Evolutionary conservation across 2,797 vertebrate genomes (phyloP).

Genomic region (Phoeniculus purpureus): DNA sequence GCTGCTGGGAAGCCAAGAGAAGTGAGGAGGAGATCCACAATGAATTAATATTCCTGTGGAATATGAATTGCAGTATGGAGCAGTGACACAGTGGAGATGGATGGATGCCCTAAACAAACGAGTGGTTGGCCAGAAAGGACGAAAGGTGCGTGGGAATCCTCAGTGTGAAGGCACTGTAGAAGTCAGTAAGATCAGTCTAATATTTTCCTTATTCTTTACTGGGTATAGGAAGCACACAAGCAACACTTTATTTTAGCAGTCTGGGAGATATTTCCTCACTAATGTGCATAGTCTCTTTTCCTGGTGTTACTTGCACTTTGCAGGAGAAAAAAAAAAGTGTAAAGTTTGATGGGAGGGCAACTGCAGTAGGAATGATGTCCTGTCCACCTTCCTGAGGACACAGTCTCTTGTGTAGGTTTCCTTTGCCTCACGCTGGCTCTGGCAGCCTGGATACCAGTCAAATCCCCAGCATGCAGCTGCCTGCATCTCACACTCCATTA

Average conservation of each 20-base stretch:
- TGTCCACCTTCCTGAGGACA: background rate
- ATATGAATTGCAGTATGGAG: background rate
- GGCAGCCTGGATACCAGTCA: slow-evolving; percentile 55
- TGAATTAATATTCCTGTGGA: background rate
- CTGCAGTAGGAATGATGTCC: background rate
- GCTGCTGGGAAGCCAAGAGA: background rate
- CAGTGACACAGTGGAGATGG: background rate
- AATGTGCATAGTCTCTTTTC: background rate
- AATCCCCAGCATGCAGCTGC: slow-evolving; percentile 51
- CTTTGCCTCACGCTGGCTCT: background rate
- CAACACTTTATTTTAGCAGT: background rate
- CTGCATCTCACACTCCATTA: slow-evolving; percentile 39
- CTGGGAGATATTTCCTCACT: background rate
- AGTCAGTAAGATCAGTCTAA: background rate
- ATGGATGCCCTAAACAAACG: background rate
- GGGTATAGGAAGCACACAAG: background rate
- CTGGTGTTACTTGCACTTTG: background rate
- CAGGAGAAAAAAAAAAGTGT: background rate
- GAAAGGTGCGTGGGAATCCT: background rate
- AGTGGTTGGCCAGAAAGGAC: background rate
- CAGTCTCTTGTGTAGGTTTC: background rate
- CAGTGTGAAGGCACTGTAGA: background rate
- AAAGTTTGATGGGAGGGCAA: background rate
- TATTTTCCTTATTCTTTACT: background rate
- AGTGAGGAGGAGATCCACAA: background rate